Base-by-base conservation (phyloP, 2,797 vertebrate genomes). In the Clangula hyemalis region DNA sequence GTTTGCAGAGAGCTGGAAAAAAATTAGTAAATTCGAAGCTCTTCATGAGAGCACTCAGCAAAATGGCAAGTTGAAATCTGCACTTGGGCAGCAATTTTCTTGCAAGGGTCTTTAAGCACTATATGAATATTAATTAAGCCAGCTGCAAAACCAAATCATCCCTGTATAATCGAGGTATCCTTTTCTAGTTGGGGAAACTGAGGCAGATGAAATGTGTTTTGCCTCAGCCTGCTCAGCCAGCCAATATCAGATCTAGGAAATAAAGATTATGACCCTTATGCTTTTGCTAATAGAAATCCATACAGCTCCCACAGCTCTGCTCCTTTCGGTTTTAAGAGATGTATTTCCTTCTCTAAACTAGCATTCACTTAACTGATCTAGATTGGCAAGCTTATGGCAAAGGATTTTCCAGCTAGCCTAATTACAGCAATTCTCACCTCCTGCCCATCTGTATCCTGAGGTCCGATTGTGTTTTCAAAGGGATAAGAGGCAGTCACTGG, bases 121-220 rank as follows among this genome's bases (percentile, higher is more conserved):
- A 77, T 30, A 51, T 85, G 94, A 88, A 80, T 95, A 81, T 89
- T 86, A 87, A 93, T 87, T 53, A 83, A 94, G 56, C 36, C 68
- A 89, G 45, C 76, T 93, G 80, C 86, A 85, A 87, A 95, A 36
- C 28, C 28, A 64, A 38, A 5, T 51, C 38, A 43, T 74, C 20
- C 39, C 20, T 36, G 86, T 76, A 58, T 87, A 81, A 78, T 20
- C 4, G 49, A 61, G 6, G 5, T 70, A 36, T 81, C 39, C 28
- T 84, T 58, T 65, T 80, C 28, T 72, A 71, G 24, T 3, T 81
- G 49, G 49, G 49, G 78, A 95, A 96, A 95, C 56, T 90, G 85
- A 96, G 86, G 72, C 54, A 85, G 56, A 34, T 24, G 74, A 83
- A 71, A 76, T 30, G 32, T 68, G 20, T 41, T 65, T 95, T 88